A percentile compares a stretch with the other conserved stretches of the same genome.
phyloP scores from a whole-genome alignment of 2,888 invertebrate species.

The Stenodera caucasica region DNA sequence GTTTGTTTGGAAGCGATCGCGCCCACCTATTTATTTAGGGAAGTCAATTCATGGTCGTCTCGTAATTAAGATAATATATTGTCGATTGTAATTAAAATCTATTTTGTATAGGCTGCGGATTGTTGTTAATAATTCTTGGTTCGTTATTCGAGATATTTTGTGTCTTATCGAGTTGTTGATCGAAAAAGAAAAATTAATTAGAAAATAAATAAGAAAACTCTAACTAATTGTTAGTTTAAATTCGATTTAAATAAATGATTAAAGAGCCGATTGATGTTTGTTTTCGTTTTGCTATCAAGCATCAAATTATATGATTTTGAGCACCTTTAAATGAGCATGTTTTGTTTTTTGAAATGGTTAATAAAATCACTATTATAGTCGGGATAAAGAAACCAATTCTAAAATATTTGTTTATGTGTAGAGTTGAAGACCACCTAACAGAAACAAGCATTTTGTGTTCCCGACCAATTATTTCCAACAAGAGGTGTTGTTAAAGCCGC shows the following conservation, averaged over 20 bases:
- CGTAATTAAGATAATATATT: slow-evolving; percentile 52
- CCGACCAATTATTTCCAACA: slow-evolving; percentile 53
- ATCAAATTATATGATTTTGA: background rate
- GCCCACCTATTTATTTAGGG: slow-evolving; percentile 40
- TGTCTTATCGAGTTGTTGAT: background rate
- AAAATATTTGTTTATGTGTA: slow-evolving; percentile 26
- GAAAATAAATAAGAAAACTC: background rate
- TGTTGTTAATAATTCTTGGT: slow-evolving; percentile 37
- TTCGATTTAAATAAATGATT: background rate
- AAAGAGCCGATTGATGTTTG: background rate
- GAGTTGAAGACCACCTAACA: slow-evolving; percentile 46
- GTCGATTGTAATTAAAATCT: slow-evolving; percentile 52
- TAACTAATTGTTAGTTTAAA: background rate
- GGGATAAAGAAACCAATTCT: slow-evolving; percentile 20
- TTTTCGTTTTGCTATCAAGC: background rate
- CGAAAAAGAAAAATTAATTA: background rate
- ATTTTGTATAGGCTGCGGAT: slow-evolving; percentile 47
- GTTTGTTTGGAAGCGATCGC: slow-evolving; percentile 38
- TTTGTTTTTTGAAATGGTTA: background rate
- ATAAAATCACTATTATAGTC: slow-evolving; percentile 1
- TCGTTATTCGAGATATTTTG: slow-evolving; percentile 33
- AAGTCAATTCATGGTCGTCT: slow-evolving; percentile 34
- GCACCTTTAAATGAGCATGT: background rate
- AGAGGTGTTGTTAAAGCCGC: slow-evolving; percentile 52
- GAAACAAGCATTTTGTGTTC: slow-evolving; percentile 53